Percentiles rank a stretch among this genome's conserved stretches.
Conservation (phyloP, 2,113 vertebrate genomes). For the Dicaeum eximium region DNA sequence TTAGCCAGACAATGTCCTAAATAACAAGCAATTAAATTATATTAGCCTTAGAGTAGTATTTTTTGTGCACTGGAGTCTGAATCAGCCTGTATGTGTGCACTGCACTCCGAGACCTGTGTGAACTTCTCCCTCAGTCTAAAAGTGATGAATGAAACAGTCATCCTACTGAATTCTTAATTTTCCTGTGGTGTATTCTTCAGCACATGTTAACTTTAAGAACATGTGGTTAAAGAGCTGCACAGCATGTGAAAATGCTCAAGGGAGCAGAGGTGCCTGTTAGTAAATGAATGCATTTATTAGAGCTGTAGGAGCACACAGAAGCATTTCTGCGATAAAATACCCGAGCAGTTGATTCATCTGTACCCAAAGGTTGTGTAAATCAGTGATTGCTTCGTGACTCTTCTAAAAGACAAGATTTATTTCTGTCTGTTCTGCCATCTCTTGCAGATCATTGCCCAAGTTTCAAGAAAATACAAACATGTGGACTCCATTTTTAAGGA, state of each 20-base stretch:
- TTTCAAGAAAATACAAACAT: slow-evolving; percentile 18
- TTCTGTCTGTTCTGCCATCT: neutral
- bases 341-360: slow-evolving; percentile 39
- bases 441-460: neutral
- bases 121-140: slow-evolving; percentile 45
- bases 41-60: neutral
- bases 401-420: slow-evolving; percentile 12
- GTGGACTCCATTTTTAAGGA: neutral
- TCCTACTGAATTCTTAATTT: slow-evolving; percentile 60
- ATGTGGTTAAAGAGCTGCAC: neutral
- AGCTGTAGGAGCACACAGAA: neutral
- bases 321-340: slow-evolving; percentile 18
- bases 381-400: slow-evolving; percentile 21
- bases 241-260: neutral
- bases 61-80: neutral
- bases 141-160: slow-evolving; percentile 56
- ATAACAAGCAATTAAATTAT: slow-evolving; percentile 47
- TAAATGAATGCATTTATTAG: slow-evolving; percentile 51
- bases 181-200: slow-evolving; percentile 39
- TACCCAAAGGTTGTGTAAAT: slow-evolving; percentile 47
- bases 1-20: slow-evolving; percentile 34
- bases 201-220: neutral
- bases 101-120: neutral
- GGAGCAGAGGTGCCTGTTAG: slow-evolving; percentile 21
- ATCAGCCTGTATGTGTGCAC: slow-evolving; percentile 8